Evolutionary conservation across 2,113 vertebrate genomes (phyloP).

Genomic region (Malurus elegans): DNA sequence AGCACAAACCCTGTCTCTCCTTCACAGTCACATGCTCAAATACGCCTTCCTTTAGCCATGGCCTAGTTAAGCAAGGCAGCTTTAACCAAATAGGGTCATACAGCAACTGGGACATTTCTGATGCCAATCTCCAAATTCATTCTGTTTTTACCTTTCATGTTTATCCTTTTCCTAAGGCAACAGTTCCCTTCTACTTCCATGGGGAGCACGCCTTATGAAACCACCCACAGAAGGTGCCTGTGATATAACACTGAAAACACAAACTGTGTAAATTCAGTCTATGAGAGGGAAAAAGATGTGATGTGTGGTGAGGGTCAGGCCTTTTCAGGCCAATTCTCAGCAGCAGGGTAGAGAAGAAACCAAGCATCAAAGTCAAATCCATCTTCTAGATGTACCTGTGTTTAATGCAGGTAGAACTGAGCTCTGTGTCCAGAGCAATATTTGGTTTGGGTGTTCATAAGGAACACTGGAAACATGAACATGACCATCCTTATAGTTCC

Average conservation of each 20-base stretch:
- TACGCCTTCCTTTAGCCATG: background rate
- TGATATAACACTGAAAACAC: background rate
- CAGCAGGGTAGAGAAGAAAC: background rate
- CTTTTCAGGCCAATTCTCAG: background rate
- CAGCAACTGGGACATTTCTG: background rate
- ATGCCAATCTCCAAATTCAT: background rate
- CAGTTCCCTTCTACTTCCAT: background rate
- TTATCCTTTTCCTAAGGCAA: background rate
- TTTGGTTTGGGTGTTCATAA: background rate
- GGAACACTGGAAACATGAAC: background rate
- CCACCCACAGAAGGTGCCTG: background rate
- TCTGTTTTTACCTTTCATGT: background rate
- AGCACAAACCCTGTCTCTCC: background rate
- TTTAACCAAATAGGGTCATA: background rate
- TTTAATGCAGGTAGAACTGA: background rate
- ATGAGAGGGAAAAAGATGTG: background rate
- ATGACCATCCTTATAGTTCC: background rate
- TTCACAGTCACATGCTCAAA: background rate
- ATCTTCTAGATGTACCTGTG: background rate
- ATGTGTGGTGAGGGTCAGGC: background rate
- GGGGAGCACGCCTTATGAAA: background rate
- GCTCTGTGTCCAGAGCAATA: background rate
- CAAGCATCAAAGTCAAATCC: background rate
- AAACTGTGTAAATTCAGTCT: background rate
- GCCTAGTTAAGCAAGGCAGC: background rate